Evolutionary conservation across 2,888 invertebrate species (phyloP).

Genomic region (Leucophora obtusa): DNA sequence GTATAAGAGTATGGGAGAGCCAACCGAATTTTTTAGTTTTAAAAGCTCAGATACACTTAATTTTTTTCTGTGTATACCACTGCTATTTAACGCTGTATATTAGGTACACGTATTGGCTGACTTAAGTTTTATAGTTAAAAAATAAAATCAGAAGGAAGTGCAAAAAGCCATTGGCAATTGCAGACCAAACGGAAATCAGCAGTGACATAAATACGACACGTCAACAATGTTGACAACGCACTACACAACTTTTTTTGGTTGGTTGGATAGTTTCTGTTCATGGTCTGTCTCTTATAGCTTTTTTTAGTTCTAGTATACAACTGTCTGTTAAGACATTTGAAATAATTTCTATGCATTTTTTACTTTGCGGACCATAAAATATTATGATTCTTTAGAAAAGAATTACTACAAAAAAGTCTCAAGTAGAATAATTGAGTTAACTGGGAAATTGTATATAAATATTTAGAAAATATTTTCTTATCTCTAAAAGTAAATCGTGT

Average conservation of each 20-base stretch:
- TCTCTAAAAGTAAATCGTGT: background rate
- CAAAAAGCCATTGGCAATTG: constrained; percentile 19
- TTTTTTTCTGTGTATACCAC: too few relatives aligned
- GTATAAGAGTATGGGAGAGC: too few relatives aligned
- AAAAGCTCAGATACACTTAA: too few relatives aligned
- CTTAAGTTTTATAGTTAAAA: background rate
- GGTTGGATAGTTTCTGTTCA: background rate
- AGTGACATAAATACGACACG: constrained; percentile 47
- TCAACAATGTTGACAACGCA: constrained; percentile 22
- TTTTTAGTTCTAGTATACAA: background rate
- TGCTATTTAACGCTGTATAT: background rate
- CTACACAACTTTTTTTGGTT: constrained; percentile 1
- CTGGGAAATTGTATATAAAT: background rate
- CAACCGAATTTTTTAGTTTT: too few relatives aligned
- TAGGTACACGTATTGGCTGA: background rate
- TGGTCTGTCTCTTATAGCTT: background rate
- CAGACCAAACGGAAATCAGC: constrained; percentile 45
- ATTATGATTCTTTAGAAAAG: constrained; percentile 23
- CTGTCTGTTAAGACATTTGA: constrained; percentile 6
- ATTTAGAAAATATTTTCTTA: background rate
- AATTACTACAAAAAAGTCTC: background rate
- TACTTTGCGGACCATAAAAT: constrained; percentile 11
- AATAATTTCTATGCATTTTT: background rate
- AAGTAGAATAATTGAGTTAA: constrained; percentile 11
- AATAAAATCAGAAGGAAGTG: background rate